A percentile compares a stretch with the other conserved stretches of the same genome.
Conservation (phyloP, 2,797 vertebrate genomes). For the Lates japonicus region DNA sequence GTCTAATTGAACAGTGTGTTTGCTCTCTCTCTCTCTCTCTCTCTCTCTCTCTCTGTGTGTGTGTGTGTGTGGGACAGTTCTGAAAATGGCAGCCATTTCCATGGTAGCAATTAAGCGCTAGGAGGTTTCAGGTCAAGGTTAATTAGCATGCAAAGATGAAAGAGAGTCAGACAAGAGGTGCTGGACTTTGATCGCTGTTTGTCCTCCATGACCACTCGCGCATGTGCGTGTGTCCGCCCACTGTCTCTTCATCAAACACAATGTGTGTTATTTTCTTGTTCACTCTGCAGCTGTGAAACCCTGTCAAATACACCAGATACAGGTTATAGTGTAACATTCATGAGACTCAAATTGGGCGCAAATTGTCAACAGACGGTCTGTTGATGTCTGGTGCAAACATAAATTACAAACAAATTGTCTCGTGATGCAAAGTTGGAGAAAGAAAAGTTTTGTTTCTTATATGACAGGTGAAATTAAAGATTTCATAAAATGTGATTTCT, state of each 20-base stretch:
- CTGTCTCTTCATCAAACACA: neutral
- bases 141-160: constrained; percentile 85
- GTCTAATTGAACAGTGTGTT: constrained; percentile 71
- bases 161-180: constrained; percentile 61
- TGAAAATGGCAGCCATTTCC: constrained; percentile 77
- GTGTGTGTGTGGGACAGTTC: constrained; percentile 36
- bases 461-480: neutral
- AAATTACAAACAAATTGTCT: neutral
- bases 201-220: constrained; percentile 46
- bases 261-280: neutral
- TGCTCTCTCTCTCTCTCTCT: constrained; percentile 5
- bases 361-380: neutral
- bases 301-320: neutral
- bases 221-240: constrained; percentile 28
- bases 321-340: neutral
- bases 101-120: constrained; percentile 81
- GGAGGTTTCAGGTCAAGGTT: constrained; percentile 81
- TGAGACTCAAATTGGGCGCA: neutral
- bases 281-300: constrained; percentile 15
- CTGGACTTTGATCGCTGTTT: constrained; percentile 62
- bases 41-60: constrained; percentile 19
- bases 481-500: no score
- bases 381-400: neutral
- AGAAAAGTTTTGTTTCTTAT: neutral
- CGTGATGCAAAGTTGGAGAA: no score